Base-by-base conservation (phyloP, 2,888 invertebrate species). In the Drosophila phalerata region DNA sequence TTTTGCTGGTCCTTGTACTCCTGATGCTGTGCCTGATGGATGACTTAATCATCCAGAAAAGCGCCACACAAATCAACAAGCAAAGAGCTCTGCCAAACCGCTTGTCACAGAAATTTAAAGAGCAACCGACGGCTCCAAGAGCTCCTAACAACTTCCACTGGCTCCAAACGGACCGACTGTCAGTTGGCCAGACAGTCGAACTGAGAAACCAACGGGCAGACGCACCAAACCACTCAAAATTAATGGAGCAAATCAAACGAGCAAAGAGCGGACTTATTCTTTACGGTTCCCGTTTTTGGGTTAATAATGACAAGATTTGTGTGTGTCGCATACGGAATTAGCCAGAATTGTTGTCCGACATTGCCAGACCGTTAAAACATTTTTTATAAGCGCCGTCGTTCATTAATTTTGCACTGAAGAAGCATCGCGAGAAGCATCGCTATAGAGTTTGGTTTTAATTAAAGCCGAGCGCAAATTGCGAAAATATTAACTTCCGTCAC, bases 31-130 rank as follows among this genome's bases (percentile, higher is more conserved):
- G 25, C 40, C 76, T 84, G 89, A 84, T 76, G 88, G 70, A 84
- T 84, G 89, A 85, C 87, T 87, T 84, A 84, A 84, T 84, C 89
- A 84, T 69, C 89, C 89, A 89, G 85, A 87, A 84, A 84, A 84
- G 88, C 85, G 73, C 61, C 76, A 79, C 79, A 84, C 88, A 84
- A 84, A 84, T 84, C 84, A 84, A 84, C 89, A 73, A 72, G 69
- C 69, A 73, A 72, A 70, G 69, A 69, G 55, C 64, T 56, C 51
- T 47, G 58, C 53, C 72, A 49, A 70, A 76, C 64, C 73, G 68
- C 52, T 64, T 74, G 80, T 78, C 88, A 76, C 76, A 76, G 79
- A 84, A 87, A 73, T 78, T 84, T 78, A 76, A 86, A 71, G 71
- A 73, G 72, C 64, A 68, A 11, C 62, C 63, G 61, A 63, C 37